Base-by-base conservation (phyloP, 2,888 invertebrate genomes). In the Stegana nigrithorax region DNA sequence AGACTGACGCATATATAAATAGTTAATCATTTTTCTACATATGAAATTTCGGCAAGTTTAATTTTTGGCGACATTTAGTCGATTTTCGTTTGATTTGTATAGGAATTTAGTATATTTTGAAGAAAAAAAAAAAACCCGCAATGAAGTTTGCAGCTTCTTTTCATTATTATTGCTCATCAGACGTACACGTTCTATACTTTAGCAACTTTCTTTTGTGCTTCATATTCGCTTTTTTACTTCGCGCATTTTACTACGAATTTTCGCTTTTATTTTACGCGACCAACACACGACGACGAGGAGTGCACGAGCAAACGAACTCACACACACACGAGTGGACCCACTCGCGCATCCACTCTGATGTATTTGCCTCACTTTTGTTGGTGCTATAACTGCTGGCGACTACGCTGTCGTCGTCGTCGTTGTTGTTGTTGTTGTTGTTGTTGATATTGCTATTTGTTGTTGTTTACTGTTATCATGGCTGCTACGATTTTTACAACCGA, bases 251-350 rank as follows among this genome's bases (percentile, higher is more conserved):
- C 53, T 55, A 55, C 36, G 36, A 55, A 21, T 66, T 65, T 66
- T 17, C 59, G 32, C 59, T 72, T 77, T 73, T 69, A 67, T 68
- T 68, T 70, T 69, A 71, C 70, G 69, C 53, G 50, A 39, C 32
- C 2, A 32, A 32, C 47, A 23, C 12, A 50, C n/a, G 32, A 10
- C 47, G 17, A 47, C n/a, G n/a, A n/a, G n/a, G n/a, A n/a, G n/a
- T n/a, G n/a, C n/a, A n/a, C n/a, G n/a, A n/a, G n/a, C n/a, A n/a
- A n/a, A n/a, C n/a, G n/a, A n/a, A n/a, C n/a, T n/a, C n/a, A n/a
- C n/a, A n/a, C n/a, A n/a, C n/a, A n/a, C n/a, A n/a, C n/a, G n/a
- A n/a, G n/a, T n/a, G n/a, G n/a, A n/a, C n/a, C n/a, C n/a, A n/a
- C n/a, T n/a, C n/a, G n/a, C n/a, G n/a, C n/a, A n/a, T n/a, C n/a